Base-by-base conservation (phyloP, 2,797 vertebrate genomes). In the Eulemur mongoz region DNA sequence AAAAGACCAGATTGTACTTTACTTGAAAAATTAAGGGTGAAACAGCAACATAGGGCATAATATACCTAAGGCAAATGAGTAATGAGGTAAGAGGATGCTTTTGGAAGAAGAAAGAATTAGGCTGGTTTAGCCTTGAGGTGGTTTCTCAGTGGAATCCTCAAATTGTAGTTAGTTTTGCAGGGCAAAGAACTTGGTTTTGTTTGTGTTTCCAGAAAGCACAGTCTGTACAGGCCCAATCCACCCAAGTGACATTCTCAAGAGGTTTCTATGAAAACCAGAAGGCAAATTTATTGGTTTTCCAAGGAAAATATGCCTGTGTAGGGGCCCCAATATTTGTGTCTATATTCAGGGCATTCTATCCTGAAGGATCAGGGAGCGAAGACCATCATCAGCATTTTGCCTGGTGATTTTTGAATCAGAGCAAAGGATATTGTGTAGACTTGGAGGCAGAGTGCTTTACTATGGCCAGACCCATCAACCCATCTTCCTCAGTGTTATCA, bases 361-460 rank as follows among this genome's bases (percentile, higher is more conserved):
- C 5, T 12, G 13, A 65, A 30, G 11, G 48, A 23, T 57, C 20
- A 50, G 72, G 45, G 30, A 81, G 54, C 45, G 25, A 38, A 84
- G 52, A n/a, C 14, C 13, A 48, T 59, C 17, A 20, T 48, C 20
- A 75, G 22, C 23, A 80, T 89, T 94, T 93, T 95, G 4, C 23
- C 48, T 75, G 65, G 43, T 52, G 50, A 67, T n/a, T 85, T 95
- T 61, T 94, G 57, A 92, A 48, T 92, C 76, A 93, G 78, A 88
- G 57, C 20, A 83, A 84, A 59, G 69, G 18, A 38, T 78, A 27
- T 18, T 63, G 32, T 61, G 38, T 48, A 25, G 38, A n/a, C 12
- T 12, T 2, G 23, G 50, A 85, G 27, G 22, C 20, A 80, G 78
- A 18, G 52, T 35, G 78, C 32, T 45, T 79, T 78, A 78, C 25